Evolutionary conservation across 2,888 invertebrate species (phyloP).

Genomic region (Hermaeophaga mercurialis): DNA sequence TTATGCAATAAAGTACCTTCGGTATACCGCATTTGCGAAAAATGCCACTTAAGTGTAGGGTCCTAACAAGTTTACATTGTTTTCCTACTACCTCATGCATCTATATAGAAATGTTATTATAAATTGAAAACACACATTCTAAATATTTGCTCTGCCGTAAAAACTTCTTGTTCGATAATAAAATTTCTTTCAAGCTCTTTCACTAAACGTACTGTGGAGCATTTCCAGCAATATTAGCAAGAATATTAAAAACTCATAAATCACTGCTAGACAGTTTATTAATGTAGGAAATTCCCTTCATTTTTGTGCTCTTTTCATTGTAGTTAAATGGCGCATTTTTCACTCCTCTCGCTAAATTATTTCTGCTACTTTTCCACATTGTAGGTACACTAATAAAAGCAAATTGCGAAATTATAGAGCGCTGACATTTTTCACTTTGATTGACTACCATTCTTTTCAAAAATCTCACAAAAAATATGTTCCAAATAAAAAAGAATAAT

Average conservation of each 20-base stretch:
- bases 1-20: too few relatives aligned
- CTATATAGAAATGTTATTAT: conserved; percentile 3
- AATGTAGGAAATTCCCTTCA: conserved; percentile 42
- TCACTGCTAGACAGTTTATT: conserved; percentile 50
- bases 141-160: conserved; percentile 12
- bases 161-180: conserved; percentile 19
- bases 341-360: conserved; percentile 34
- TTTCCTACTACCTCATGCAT: too few relatives aligned
- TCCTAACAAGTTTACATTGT: too few relatives aligned
- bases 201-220: conserved; percentile 1
- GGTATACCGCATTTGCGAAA: too few relatives aligned
- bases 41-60: too few relatives aligned
- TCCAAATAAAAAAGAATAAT: too few relatives aligned
- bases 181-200: conserved; percentile 12
- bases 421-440: neutral
- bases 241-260: conserved; percentile 53
- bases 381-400: conserved; percentile 14
- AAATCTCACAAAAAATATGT: too few relatives aligned
- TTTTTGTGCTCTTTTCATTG: conserved; percentile 39
- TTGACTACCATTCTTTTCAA: too few relatives aligned
- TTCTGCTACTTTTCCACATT: conserved; percentile 16
- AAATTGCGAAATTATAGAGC: neutral
- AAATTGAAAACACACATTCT: conserved; percentile 5
- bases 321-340: conserved; percentile 43
- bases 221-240: conserved; percentile 43